Base-by-base conservation (phyloP, 1,140 invertebrate species). In the Rhagoletis pomonella region DNA sequence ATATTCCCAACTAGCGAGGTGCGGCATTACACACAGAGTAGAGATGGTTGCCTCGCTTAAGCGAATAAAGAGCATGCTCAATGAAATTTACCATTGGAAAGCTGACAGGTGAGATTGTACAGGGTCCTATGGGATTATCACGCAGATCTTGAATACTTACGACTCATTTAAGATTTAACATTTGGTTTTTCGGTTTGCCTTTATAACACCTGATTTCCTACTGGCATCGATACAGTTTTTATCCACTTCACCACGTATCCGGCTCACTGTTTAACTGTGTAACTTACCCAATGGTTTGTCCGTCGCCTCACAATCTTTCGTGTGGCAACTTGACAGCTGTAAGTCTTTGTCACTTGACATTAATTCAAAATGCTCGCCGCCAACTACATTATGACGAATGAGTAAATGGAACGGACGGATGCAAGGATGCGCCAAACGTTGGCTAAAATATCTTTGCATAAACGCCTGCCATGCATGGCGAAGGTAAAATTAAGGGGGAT, bases 331-430 rank as follows among this genome's bases (percentile, higher is more conserved):
- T 81, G 73, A 81, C 73, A 81, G 73, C 47, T 81, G 73, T 81
- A 81, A 81, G 73, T 81, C 73, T 44, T 81, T 81, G 73, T 81
- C 73, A 81, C 73, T 81, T 81, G 73, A 55, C 73, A 81, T 81
- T 81, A 81, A 81, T 81, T 81, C 73, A 81, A 81, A 81, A 81
- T 81, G 73, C 17, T 81, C 73, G 47, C 73, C 73, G 19, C 47
- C n/a, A 81, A 81, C 29, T 0, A 29, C 73, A 55, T 81, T 81
- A 81, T 81, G 73, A 81, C 73, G 73, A 81, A 81, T 81, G 73
- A 55, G n/a, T 55, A 81, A 81, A 81, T 81, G n/a, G 73, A 81
- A 58, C 47, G 47, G 47, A 58, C 44, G 73, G 47, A 81, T 81
- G 73, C 44, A 55, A 55, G 47, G 73, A 81, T 81, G 73, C 73